These are phyloP conservation scores for Drosophila carrolli DNA, from an alignment of 1,140 invertebrate species.

Conservation along the genomic window DNA sequence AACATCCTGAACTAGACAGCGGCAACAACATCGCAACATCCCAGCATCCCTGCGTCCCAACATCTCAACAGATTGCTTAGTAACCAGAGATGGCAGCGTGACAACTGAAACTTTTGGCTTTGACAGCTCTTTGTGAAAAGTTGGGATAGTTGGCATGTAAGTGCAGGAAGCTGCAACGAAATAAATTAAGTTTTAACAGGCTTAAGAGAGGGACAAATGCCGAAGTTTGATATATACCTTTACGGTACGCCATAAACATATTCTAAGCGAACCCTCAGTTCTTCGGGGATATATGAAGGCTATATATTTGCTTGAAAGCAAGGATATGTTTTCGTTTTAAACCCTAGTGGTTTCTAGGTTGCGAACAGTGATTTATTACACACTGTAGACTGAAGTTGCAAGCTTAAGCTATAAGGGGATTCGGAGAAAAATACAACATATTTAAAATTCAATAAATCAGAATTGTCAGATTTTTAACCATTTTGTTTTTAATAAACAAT, in stretches of 20 bases:
- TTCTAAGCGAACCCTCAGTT: no score
- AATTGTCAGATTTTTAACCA: no score
- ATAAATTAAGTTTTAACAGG: slow-evolving; percentile 2
- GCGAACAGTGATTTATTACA: no score
- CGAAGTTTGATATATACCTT: not conserved
- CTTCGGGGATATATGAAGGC: no score
- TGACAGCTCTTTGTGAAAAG: slow-evolving; percentile 1
- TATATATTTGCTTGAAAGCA: no score
- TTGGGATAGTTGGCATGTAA: slow-evolving; percentile 14
- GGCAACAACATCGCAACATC: not conserved
- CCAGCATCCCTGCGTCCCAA: not conserved
- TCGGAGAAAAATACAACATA: no score
- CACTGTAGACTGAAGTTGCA: no score
- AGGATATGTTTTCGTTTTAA: no score
- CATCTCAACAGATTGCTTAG: slow-evolving; percentile 21
- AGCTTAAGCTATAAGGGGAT: no score
- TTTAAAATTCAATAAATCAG: no score
- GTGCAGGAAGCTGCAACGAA: slow-evolving; percentile 5
- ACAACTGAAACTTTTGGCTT: slow-evolving; percentile 24
- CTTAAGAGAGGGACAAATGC: not conserved
- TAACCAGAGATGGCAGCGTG: slow-evolving; percentile 58
- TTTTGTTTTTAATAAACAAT: no score
- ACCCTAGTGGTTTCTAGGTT: no score
- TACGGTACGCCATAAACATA: not conserved
- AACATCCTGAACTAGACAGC: slow-evolving; percentile 46